Conservation (phyloP, 1,140 invertebrate genomes). For the Teleogryllus occipitalis region DNA sequence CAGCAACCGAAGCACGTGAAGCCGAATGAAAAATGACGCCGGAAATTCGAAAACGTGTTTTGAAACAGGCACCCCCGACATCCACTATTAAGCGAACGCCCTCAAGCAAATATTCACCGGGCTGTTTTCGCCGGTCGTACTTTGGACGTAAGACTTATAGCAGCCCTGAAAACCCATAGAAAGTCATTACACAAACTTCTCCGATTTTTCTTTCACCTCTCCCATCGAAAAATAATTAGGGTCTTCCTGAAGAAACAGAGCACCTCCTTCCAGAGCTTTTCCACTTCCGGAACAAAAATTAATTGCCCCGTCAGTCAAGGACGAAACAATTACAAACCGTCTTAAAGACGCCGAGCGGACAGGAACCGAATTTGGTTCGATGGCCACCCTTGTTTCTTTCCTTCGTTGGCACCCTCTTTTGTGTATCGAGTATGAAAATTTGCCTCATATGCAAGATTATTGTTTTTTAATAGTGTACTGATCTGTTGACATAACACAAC, state of each 20-base stretch:
- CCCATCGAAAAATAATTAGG: background rate
- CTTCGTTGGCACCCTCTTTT: too few species aligned
- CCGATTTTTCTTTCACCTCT: background rate
- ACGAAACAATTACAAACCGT: background rate
- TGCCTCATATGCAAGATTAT: too few species aligned
- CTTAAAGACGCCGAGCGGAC: background rate
- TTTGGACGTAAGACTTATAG: background rate
- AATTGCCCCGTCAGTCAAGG: background rate
- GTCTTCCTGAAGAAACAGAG: background rate
- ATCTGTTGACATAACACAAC: too few species aligned
- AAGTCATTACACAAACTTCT: background rate
- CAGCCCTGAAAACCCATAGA: background rate
- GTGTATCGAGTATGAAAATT: too few species aligned
- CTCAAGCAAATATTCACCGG: background rate
- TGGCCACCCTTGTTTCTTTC: too few species aligned
- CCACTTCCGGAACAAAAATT: background rate
- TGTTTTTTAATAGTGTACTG: too few species aligned
- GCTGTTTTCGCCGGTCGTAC: background rate
- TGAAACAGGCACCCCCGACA: background rate
- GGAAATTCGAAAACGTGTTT: background rate
- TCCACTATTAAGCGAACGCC: background rate
- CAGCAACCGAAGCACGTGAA: too few species aligned
- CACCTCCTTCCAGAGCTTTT: background rate
- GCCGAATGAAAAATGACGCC: background rate
- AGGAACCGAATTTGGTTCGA: too few species aligned